Evolutionary conservation across 1,140 invertebrate species (phyloP).

Genomic region (Caenorhabditis briggsae): DNA sequence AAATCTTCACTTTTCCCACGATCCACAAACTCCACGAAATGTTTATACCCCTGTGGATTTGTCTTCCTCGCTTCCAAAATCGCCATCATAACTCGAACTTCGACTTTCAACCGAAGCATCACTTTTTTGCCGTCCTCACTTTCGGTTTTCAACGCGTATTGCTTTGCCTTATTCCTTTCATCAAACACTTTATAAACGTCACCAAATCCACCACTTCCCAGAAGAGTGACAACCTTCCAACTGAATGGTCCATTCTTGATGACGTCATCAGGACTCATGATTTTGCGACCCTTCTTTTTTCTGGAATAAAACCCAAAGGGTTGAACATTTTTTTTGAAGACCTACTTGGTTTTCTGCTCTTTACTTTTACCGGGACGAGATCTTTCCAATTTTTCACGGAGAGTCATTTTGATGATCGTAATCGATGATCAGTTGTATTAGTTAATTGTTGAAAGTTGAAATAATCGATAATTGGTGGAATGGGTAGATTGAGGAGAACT

Average conservation of each 20-base stretch:
- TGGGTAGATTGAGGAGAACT: no score
- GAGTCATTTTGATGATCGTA: not conserved
- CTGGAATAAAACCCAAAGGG: not conserved
- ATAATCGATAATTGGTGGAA: no score
- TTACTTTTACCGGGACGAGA: not conserved
- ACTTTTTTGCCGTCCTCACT: conserved; percentile 1
- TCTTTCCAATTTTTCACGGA: not conserved
- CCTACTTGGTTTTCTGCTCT: conserved; percentile 4
- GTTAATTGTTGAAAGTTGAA: not conserved
- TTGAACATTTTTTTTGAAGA: not conserved
- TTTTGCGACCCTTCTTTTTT: not conserved
- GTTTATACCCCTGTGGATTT: not conserved
- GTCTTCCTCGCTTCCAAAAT: not conserved
- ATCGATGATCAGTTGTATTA: conserved; percentile 23
- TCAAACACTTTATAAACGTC: conserved; percentile 15
- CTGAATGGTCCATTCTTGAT: conserved; percentile 5
- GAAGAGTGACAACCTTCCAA: conserved; percentile 2
- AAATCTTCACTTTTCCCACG: conserved; percentile 19
- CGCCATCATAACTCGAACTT: not conserved
- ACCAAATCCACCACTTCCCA: conserved; percentile 19
- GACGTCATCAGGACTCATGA: not conserved
- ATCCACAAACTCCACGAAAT: conserved; percentile 11
- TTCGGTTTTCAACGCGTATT: conserved; percentile 16
- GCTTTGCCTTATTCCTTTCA: not conserved
- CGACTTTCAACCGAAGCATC: conserved; percentile 6